Base-by-base conservation (phyloP, 2,113 vertebrate genomes). In the Callithrix jacchus region DNA sequence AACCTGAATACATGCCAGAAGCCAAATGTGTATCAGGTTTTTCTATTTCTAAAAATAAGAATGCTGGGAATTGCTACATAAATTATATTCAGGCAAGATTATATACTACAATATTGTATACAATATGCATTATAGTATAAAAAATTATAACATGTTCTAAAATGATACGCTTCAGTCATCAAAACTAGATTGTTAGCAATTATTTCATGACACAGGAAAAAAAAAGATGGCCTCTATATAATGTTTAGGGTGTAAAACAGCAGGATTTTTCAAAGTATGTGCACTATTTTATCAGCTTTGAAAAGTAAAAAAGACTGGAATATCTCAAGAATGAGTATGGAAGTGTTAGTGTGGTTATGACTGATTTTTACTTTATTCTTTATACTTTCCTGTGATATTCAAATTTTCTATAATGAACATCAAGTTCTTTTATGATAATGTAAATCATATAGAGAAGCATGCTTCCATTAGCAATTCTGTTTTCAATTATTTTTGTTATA, bases 401-500 rank as follows among this genome's bases (percentile, higher is more conserved):
- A 95, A 94, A 87, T 97, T 96, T 96, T 93, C 84, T 91, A 64
- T 97, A 97, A 97, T 96, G 93, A 97, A 95, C 97, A 95, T 83
- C 91, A 71, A 97, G 87, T 97, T 95, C 83, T 95, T 96, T 97
- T 93, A 97, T 83, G 89, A 95, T 93, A 54, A 95, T 90, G 64
- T 90, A 93, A 97, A 96, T 94, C 94, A 91, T 77, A 93, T 93
- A 96, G 74, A 94, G 54, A 97, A 94, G 70, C 40, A 58, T 87
- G 52, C 83, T 93, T 94, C 89, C 92, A 95, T 93, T 95, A 97
- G 95, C 89, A 93, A 96, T 89, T 97, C 77, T 2, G 87, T 95
- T 97, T 98, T 96, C 87, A 96, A 97, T 97, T 97, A 97, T 97
- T 97, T 97, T 97, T 96, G 96, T 97, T 97, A 98, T 97, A 95